phyloP scores from a whole-genome alignment of 2,797 vertebrate species.

The Poliocrania exsul region DNA sequence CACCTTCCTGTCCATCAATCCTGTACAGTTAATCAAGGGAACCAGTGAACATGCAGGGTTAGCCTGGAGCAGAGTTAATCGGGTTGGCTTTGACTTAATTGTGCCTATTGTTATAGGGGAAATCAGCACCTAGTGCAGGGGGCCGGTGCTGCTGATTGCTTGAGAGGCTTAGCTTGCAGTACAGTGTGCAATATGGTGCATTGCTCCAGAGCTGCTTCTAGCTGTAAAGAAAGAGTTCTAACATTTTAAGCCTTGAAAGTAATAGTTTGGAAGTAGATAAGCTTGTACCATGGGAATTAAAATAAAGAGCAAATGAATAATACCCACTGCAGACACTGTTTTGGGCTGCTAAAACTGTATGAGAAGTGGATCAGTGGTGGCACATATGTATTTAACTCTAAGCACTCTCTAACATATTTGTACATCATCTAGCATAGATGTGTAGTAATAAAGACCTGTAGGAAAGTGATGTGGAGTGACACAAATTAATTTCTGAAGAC shows the following conservation, averaged over 20 bases:
- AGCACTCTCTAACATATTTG: neutral
- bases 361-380: neutral
- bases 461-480: neutral
- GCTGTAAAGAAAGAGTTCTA: neutral
- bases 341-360: neutral
- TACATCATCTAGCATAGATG: neutral
- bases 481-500: neutral
- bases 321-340: neutral
- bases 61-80: constrained; percentile 31
- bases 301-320: neutral
- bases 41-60: constrained; percentile 29
- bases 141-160: constrained; percentile 28
- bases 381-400: neutral
- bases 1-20: constrained; percentile 33
- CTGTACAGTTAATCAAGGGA: constrained; percentile 56
- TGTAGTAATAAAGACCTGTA: neutral
- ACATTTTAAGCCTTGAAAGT: neutral
- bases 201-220: neutral
- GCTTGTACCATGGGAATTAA: neutral
- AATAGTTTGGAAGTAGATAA: neutral
- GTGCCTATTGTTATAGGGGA: constrained; percentile 44
- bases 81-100: constrained; percentile 59
- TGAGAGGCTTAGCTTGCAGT: constrained; percentile 27
- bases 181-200: neutral
- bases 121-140: constrained; percentile 25